phyloP scores from a whole-genome alignment of 2,888 invertebrate species.

The Habroteleia sp. region DNA sequence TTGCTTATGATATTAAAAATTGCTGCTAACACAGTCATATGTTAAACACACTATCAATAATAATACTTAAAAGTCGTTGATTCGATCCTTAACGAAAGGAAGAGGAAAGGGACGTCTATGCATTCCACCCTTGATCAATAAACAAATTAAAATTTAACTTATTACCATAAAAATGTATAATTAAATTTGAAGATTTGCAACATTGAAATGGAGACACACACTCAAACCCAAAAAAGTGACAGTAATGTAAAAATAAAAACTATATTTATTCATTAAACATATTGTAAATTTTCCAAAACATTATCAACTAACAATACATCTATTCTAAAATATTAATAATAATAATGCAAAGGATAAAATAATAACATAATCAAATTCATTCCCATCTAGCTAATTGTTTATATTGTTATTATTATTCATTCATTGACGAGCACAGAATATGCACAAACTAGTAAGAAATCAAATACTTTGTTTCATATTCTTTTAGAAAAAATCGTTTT shows the following conservation, averaged over 20 bases:
- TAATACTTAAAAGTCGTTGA: slow-evolving; percentile 76
- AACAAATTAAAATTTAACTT: slow-evolving; percentile 60
- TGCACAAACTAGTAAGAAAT: slow-evolving; percentile 57
- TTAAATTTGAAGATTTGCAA: background rate
- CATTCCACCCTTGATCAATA: slow-evolving; percentile 75
- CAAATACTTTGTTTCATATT: slow-evolving; percentile 10
- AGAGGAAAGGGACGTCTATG: slow-evolving; percentile 77
- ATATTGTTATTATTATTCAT: slow-evolving; percentile 39
- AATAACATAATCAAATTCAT: slow-evolving; percentile 30
- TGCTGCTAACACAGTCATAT: slow-evolving; percentile 35
- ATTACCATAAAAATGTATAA: slow-evolving; percentile 1
- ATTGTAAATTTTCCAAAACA: too few species aligned
- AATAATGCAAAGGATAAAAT: slow-evolving; percentile 52
- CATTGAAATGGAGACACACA: too few species aligned
- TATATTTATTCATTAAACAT: too few species aligned
- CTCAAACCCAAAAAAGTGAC: too few species aligned
- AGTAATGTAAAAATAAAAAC: too few species aligned
- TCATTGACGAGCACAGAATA: slow-evolving; percentile 26
- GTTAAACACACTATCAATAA: slow-evolving; percentile 70
- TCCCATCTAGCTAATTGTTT: slow-evolving; percentile 11
- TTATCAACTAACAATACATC: too few species aligned
- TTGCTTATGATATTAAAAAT: too few species aligned
- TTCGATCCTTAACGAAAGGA: slow-evolving; percentile 77
- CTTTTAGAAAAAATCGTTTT: slow-evolving; percentile 11
- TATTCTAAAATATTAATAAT: slow-evolving; percentile 19